Conservation (phyloP, 1,140 invertebrate species). For the Drosophila serrata region DNA sequence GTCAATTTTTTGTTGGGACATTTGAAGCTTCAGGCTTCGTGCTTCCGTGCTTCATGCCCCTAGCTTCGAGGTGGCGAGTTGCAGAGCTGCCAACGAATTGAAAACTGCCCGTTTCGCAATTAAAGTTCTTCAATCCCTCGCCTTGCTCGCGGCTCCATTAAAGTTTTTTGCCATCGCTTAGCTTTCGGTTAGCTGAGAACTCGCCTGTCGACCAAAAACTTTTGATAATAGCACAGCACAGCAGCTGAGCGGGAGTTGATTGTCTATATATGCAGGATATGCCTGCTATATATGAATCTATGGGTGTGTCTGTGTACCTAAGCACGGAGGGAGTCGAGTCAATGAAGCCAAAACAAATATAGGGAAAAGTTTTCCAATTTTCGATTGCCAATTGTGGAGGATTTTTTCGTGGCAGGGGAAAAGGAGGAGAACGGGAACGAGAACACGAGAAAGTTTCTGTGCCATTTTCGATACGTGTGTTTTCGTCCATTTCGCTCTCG, state of each 20-base stretch:
- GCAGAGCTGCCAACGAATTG: constrained; percentile 52
- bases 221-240: constrained; percentile 70
- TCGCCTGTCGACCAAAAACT: constrained; percentile 61
- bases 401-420: constrained; percentile 58
- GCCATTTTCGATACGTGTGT: constrained; percentile 64
- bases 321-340: constrained; percentile 60
- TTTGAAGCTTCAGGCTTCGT: not conserved
- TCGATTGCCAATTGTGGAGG: constrained; percentile 82
- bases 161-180: constrained; percentile 59
- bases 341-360: constrained; percentile 84
- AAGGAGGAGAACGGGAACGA: not conserved
- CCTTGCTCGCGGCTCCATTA: constrained; percentile 27
- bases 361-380: constrained; percentile 83
- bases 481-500: constrained; percentile 32
- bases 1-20: constrained; percentile 15
- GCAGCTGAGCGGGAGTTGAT: constrained; percentile 42
- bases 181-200: constrained; percentile 52
- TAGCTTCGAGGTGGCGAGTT: constrained; percentile 1
- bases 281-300: not conserved
- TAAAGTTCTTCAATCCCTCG: constrained; percentile 57
- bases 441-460: constrained; percentile 72
- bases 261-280: constrained; percentile 32
- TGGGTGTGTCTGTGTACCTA: constrained; percentile 13
- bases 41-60: not conserved
- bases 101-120: constrained; percentile 70